These are phyloP conservation scores for Anabas testudineus DNA, from an alignment of 2,797 vertebrate genomes.

Conservation along the genomic window DNA sequence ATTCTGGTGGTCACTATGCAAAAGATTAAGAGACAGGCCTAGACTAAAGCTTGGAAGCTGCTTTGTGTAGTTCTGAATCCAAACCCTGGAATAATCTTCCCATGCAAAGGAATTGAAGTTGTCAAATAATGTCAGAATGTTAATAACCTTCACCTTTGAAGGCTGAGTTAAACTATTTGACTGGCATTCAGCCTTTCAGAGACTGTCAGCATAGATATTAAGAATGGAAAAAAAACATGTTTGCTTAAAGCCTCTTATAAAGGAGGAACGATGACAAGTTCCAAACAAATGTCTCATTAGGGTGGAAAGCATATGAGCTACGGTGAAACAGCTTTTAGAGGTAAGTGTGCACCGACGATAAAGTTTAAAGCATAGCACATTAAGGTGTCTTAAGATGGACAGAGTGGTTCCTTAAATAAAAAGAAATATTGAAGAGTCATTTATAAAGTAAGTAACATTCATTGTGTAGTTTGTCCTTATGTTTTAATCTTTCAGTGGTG, in stretches of 20 bases:
- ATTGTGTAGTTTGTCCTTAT: not conserved
- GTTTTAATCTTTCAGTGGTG: not conserved
- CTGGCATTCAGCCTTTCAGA: slow-evolving; percentile 31
- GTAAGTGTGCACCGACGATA: not conserved
- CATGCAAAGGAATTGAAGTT: slow-evolving; percentile 12
- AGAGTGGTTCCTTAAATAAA: not conserved
- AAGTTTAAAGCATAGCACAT: not conserved
- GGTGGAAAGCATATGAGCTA: slow-evolving; percentile 1
- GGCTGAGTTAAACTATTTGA: slow-evolving; percentile 14
- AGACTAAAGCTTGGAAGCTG: not conserved
- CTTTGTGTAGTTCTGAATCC: not conserved
- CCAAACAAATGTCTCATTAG: slow-evolving; percentile 45
- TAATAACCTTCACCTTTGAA: slow-evolving; percentile 16
- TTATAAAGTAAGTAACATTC: not conserved
- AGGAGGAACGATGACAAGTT: slow-evolving; percentile 14
- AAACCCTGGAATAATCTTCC: not conserved
- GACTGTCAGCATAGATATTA: slow-evolving; percentile 32
- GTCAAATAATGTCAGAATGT: slow-evolving; percentile 21
- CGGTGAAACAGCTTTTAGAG: not conserved
- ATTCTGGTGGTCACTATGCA: not conserved
- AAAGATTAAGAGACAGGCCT: too few relatives aligned
- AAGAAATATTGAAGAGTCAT: not conserved
- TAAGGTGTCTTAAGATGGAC: not conserved
- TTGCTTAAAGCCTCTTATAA: slow-evolving; percentile 43
- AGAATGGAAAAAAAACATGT: slow-evolving; percentile 34